phyloP scores from a whole-genome alignment of 2,113 vertebrate species.

The Nibea albiflora region DNA sequence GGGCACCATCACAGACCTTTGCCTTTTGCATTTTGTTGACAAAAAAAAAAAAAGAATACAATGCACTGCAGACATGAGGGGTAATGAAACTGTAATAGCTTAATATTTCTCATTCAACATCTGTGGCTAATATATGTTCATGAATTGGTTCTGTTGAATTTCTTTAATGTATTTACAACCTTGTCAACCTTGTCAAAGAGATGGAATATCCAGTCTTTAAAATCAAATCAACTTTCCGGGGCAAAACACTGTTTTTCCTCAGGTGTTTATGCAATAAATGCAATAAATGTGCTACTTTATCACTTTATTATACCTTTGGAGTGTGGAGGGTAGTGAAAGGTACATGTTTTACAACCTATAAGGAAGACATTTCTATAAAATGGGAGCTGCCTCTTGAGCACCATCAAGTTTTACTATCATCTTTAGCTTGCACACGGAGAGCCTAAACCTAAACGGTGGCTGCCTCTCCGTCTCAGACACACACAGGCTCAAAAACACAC shows the following conservation, averaged over 20 bases:
- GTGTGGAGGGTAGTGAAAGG: conserved; percentile 59
- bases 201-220: conserved; percentile 42
- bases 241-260: conserved; percentile 42
- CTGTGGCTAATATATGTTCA: conserved; percentile 8
- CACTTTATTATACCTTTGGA: conserved; percentile 68
- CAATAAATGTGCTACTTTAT: conserved; percentile 63
- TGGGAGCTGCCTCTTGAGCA: conserved; percentile 73
- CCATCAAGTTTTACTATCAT: conserved; percentile 77
- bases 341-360: conserved; percentile 73
- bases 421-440: conserved; percentile 65
- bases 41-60: conserved; percentile 11
- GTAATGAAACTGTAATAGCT: neutral
- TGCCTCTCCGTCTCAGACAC: conserved; percentile 28
- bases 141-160: conserved; percentile 14
- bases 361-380: conserved; percentile 76
- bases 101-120: conserved; percentile 29
- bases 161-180: conserved; percentile 36
- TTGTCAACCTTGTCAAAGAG: conserved; percentile 41
- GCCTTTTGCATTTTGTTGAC: neutral
- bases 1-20: neutral
- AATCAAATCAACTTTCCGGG: conserved; percentile 52
- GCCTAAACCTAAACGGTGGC: conserved; percentile 50
- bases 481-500: conserved; percentile 28
- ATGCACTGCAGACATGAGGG: neutral
- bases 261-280: conserved; percentile 67